These are phyloP conservation scores for Scaptodrosophila lebanonensis DNA, from an alignment of 1,140 invertebrate species.

Conservation along the genomic window DNA sequence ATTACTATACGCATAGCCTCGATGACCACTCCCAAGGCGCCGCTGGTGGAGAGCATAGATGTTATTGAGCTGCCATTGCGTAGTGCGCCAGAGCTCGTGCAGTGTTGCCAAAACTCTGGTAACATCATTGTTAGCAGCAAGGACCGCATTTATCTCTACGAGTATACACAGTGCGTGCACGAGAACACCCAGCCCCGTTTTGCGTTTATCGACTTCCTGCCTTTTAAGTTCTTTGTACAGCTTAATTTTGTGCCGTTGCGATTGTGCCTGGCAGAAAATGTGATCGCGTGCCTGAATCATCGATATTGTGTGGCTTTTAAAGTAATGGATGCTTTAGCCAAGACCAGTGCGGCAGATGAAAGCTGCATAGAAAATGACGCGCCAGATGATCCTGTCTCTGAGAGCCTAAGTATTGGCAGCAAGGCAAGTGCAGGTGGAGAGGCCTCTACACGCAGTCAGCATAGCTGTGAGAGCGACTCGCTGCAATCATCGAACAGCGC, in stretches of 20 bases:
- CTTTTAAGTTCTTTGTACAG: constrained; percentile 74
- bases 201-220: constrained; percentile 70
- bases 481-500: constrained; percentile 64
- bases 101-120: constrained; percentile 69
- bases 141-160: constrained; percentile 71
- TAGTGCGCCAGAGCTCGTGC: constrained; percentile 67
- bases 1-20: constrained; percentile 73
- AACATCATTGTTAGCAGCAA: constrained; percentile 73
- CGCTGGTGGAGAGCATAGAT: constrained; percentile 67
- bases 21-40: constrained; percentile 73
- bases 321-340: constrained; percentile 61
- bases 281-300: constrained; percentile 70
- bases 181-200: constrained; percentile 71
- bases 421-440: constrained; percentile 57
- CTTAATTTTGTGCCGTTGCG: constrained; percentile 67
- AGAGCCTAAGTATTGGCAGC: constrained; percentile 59
- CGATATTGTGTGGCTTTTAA: constrained; percentile 73
- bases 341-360: constrained; percentile 16
- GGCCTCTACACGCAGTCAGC: constrained; percentile 58
- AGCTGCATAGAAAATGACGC: constrained; percentile 63
- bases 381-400: constrained; percentile 60
- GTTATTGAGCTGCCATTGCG: constrained; percentile 69
- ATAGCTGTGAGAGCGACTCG: constrained; percentile 71
- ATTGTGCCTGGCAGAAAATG: constrained; percentile 64
- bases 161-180: constrained; percentile 70